Evolutionary conservation across 1,140 invertebrate genomes (phyloP).

Genomic region (Yoshiicerus persimilis): DNA sequence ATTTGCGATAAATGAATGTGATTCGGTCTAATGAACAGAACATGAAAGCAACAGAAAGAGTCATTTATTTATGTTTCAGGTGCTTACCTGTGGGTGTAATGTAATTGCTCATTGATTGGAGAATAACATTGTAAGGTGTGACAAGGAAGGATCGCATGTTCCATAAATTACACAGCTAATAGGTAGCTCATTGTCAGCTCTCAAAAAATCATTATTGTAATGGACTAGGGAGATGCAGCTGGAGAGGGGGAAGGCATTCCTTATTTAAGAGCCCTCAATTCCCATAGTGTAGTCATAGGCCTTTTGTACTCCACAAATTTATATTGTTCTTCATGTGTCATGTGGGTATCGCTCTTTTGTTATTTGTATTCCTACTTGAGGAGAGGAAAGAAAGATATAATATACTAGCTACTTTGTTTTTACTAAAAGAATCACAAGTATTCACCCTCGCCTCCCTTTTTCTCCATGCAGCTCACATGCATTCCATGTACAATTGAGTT

Average conservation of each 20-base stretch:
- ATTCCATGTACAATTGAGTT: not conserved
- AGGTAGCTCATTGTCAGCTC: slow-evolving; percentile 7
- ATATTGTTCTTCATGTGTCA: not conserved
- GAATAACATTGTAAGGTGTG: not conserved
- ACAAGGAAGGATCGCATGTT: slow-evolving; percentile 27
- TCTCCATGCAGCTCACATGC: not conserved
- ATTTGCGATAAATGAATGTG: not conserved
- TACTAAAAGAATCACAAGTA: not conserved
- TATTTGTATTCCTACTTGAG: not conserved
- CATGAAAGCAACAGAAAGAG: not conserved
- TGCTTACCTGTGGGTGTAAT: not conserved
- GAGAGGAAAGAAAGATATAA: not conserved
- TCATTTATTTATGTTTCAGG: not conserved
- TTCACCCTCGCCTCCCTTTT: not conserved
- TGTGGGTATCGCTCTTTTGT: not conserved
- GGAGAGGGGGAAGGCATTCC: not conserved
- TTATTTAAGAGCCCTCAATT: not conserved
- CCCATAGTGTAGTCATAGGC: not conserved
- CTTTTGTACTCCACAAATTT: not conserved
- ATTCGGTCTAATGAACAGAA: not conserved
- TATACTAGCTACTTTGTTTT: not conserved
- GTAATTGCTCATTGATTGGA: slow-evolving; percentile 25
- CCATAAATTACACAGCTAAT: slow-evolving; percentile 32
- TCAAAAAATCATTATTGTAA: slow-evolving; percentile 34
- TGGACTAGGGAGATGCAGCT: not conserved